Evolutionary conservation across 2,888 invertebrate species (phyloP), one percentile per base, ranked within the genome.

Genomic region (Lobophora halterata): DNA sequence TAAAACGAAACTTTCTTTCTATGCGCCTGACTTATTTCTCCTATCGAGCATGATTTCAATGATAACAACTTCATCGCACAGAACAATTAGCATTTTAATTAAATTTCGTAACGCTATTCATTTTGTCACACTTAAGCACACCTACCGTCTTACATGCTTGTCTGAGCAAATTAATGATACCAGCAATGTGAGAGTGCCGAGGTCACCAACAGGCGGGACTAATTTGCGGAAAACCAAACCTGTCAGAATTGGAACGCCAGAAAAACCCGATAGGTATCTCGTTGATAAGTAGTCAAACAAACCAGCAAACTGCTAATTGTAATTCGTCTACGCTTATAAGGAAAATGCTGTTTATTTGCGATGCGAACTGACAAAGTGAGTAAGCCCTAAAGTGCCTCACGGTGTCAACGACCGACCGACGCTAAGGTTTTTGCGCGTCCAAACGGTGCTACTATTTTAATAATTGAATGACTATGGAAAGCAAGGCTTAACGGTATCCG

Each of bases 361-460:
- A 58, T 65, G 60, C 61, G 61, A 57, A 62, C 67, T 71, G 66
- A 59, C 71, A 68, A 64, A 66, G 74, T 79, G 72, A 75, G 74
- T 65, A 71, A 73, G 79, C 86, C 85, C 83, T 85, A 79, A 82
- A 82, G 82, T 79, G 82, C 83, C 85, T 68, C 85, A 68, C 67
- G 63, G 71, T 74, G 85, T 83, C 83, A 77, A 71, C 72, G 86
- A 82, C 83, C 86, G 75, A 58, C 70, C 65, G n/a, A n/a, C n/a
- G 70, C 70, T 70, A 80, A 83, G 81, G 82, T 75, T 76, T 79
- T 78, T 83, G 85, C 81, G 78, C 79, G 75, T 71, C 65, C 72
- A 72, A n/a, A 72, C 72, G 72, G 76, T 78, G 75, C 75, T 79
- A 78, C 77, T 82, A 78, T 79, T 79, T 79, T 81, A 80, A 79